Evolutionary conservation across 2,113 vertebrate species (phyloP).

Genomic region (Eolophus roseicapilla): DNA sequence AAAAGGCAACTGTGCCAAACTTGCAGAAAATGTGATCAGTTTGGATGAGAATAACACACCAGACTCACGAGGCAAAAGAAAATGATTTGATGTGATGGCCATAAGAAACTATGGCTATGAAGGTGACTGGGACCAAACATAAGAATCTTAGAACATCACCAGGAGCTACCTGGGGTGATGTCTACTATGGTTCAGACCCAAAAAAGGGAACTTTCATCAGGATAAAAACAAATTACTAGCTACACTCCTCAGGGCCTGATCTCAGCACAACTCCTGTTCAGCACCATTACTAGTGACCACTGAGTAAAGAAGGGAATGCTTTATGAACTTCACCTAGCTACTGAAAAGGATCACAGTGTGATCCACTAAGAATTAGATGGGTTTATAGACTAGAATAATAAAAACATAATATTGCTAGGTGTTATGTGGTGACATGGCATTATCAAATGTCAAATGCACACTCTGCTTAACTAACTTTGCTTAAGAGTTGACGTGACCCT

Average conservation of each 20-base stretch:
- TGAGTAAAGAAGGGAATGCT: not conserved
- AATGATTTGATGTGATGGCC: not conserved
- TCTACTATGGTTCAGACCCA: not conserved
- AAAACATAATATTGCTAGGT: not conserved
- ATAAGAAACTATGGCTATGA: not conserved
- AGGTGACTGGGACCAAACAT: not conserved
- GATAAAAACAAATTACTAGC: not conserved
- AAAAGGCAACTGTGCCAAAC: not conserved
- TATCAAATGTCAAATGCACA: fast-evolving
- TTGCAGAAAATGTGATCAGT: not conserved
- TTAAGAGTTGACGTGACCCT: not conserved
- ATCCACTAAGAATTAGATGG: not conserved
- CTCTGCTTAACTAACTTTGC: not conserved
- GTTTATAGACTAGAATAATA: not conserved
- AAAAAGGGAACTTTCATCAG: not conserved
- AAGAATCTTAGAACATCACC: not conserved
- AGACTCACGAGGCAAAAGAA: not conserved
- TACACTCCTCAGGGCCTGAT: not conserved
- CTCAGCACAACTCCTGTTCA: not conserved
- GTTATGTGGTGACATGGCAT: not conserved
- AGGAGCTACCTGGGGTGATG: not conserved
- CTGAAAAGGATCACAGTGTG: not conserved
- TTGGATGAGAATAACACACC: not conserved
- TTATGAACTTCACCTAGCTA: not conserved
- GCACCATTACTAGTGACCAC: not conserved